Conservation (phyloP, 2,797 vertebrate species). For the Darevskia nairensis region DNA sequence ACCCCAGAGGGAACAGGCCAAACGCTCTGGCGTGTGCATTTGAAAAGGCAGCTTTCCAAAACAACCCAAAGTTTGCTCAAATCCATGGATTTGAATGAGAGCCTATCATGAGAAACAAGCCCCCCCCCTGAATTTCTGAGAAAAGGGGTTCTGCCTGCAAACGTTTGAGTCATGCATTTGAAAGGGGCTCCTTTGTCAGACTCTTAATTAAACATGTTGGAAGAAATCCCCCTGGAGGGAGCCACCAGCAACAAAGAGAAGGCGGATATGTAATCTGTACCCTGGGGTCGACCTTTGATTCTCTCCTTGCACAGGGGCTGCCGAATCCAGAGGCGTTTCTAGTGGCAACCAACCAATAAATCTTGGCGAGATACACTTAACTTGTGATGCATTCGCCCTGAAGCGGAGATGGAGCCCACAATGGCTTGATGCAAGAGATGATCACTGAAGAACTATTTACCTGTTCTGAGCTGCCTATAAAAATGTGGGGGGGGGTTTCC, state of each 20-base stretch:
- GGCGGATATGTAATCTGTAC: conserved; percentile 10
- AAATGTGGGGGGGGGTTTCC: background rate
- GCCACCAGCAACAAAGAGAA: background rate
- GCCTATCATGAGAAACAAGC: background rate
- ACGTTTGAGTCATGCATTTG: background rate
- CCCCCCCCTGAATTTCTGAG: no score
- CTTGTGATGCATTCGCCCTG: background rate
- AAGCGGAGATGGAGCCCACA: background rate
- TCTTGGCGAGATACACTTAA: background rate
- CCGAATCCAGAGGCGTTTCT: background rate
- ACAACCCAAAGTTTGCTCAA: background rate
- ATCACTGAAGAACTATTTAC: background rate
- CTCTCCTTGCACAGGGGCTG: background rate
- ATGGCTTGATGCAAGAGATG: background rate
- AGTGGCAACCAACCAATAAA: conserved; percentile 21
- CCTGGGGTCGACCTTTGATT: conserved; percentile 19
- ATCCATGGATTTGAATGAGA: background rate
- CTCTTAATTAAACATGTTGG: conserved; percentile 7
- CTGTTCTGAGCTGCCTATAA: background rate
- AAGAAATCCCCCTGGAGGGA: background rate
- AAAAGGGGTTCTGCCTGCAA: background rate
- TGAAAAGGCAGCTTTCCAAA: background rate
- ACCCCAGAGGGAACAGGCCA: background rate
- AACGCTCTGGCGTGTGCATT: background rate
- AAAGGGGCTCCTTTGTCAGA: background rate